Evolutionary conservation across 1,140 invertebrate species (phyloP), one percentile per base, ranked within the genome.

Genomic region (Stenopsyche tienmushanensis): DNA sequence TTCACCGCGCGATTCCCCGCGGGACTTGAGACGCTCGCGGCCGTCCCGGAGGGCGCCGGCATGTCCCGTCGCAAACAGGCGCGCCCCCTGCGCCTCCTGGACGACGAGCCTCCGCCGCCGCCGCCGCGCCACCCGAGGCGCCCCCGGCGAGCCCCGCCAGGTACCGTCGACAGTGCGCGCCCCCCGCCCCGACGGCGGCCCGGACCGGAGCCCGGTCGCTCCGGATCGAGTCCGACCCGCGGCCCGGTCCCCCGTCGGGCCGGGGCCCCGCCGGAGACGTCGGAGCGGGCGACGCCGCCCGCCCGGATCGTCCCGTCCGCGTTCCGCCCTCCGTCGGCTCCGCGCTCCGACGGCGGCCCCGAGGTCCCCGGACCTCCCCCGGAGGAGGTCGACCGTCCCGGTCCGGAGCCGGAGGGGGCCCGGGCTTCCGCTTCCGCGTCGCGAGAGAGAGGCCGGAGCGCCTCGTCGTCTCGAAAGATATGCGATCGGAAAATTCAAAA

Each of bases 41-140:
- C 59, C 26, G 45, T 21, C n/a, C 49, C 25, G 62, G 50, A 21
- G 44, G 23, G 26, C 18, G 50, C 25, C 26, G 25, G 1, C 18
- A 17, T n/a, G 45, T 21, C 59, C 45, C 80, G 85, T 45, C 76
- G 85, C 69, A 87, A 87, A 75, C 85, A 87, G 73, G 79, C 83
- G 9, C 77, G 83, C 58, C 85, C 85, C 50, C 80, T 82, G 55
- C 76, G 83, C 49, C 79, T 84, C 67, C 75, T 83, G 57, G 83
- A 85, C 66, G 76, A 80, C 58, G 80, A 80, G 44, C 39, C 20
- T 7, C n/a, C 2, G 34, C 57, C 49, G 44, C 44, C 34, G 60
- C 49, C 60, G 26, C 13, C 17, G 58, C 53, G 1, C 64, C 58
- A 13, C 1, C 21, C n/a, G 1, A 20, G 44, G 44, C 10, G 18